A percentile compares a stretch with the other conserved stretches of the same genome.
These are phyloP conservation scores for Hydractinia echinata DNA, from an alignment of 30 jellyfish, hydroid and myxozoan genomes.

Conservation along the genomic window DNA sequence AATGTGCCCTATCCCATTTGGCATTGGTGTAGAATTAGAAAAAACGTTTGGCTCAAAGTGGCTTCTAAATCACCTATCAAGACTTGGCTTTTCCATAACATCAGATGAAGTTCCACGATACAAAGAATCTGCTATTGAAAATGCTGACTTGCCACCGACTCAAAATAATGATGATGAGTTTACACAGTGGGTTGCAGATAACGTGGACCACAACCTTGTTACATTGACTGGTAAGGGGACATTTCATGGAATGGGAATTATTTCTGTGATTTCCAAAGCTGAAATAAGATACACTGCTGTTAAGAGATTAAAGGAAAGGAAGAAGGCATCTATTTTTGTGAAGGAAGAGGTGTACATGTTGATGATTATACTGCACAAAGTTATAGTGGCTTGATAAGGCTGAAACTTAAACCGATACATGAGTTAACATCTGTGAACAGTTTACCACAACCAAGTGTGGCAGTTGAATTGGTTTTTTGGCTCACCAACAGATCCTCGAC, in stretches of 20 bases:
- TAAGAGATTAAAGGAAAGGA: constrained; percentile 33
- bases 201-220: constrained; percentile 42
- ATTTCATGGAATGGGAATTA: constrained; percentile 50
- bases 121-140: constrained; percentile 47
- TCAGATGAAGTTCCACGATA: constrained; percentile 48
- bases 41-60: constrained; percentile 48
- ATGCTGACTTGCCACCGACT: neutral
- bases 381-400: too few relatives aligned
- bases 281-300: constrained; percentile 13
- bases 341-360: too few relatives aligned
- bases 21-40: constrained; percentile 54
- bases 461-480: constrained; percentile 41
- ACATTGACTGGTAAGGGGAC: constrained; percentile 52
- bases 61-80: constrained; percentile 34
- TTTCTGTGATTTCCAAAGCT: constrained; percentile 40
- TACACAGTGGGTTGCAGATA: constrained; percentile 44
- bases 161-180: neutral
- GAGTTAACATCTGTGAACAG: constrained; percentile 17
- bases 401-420: neutral
- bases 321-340: constrained; percentile 29
- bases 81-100: constrained; percentile 49
- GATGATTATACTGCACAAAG: too few relatives aligned
- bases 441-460: constrained; percentile 21
- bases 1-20: constrained; percentile 44
- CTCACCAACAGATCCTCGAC: neutral